Evolutionary conservation across 2,888 invertebrate genomes (phyloP).

Genomic region (Plemyria rubiginata): DNA sequence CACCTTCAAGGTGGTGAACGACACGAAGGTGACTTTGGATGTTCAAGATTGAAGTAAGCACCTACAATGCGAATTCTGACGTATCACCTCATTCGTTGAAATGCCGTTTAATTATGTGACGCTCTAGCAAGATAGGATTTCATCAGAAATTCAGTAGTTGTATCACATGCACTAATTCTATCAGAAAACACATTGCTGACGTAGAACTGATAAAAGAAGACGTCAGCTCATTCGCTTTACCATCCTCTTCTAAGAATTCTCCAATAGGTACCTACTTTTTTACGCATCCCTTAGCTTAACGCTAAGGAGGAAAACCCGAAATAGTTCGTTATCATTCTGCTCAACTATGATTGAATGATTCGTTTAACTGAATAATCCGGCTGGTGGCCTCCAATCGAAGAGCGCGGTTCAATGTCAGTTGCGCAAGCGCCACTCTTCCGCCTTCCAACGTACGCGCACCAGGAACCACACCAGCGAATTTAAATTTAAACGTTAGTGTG

Average conservation of each 20-base stretch:
- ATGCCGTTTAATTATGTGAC: constrained; percentile 28
- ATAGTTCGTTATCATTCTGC: constrained; percentile 25
- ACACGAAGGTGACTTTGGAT: constrained; percentile 64
- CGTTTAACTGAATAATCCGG: constrained; percentile 68
- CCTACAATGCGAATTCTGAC: constrained; percentile 55
- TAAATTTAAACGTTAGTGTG: constrained; percentile 55
- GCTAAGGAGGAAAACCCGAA: constrained; percentile 51
- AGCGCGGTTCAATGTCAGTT: constrained; percentile 81
- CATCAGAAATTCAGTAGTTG: constrained; percentile 35
- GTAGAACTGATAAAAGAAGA: constrained; percentile 25
- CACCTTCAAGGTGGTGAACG: constrained; percentile 58
- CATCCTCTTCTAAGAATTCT: constrained; percentile 65
- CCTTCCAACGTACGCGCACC: constrained; percentile 64
- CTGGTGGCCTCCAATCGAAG: constrained; percentile 74
- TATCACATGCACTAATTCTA: constrained; percentile 24
- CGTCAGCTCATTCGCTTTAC: constrained; percentile 29
- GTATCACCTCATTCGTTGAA: constrained; percentile 48
- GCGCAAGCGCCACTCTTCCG: constrained; percentile 82
- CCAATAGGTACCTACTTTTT: constrained; percentile 44
- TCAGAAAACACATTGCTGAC: constrained; percentile 31
- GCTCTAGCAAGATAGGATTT: constrained; percentile 22
- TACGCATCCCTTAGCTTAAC: constrained; percentile 39
- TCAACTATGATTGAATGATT: constrained; percentile 59
- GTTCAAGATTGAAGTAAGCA: constrained; percentile 58
- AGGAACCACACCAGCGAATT: constrained; percentile 69